Base-by-base conservation (phyloP, 1,140 invertebrate species). In the Rhopalosiphum padi region DNA sequence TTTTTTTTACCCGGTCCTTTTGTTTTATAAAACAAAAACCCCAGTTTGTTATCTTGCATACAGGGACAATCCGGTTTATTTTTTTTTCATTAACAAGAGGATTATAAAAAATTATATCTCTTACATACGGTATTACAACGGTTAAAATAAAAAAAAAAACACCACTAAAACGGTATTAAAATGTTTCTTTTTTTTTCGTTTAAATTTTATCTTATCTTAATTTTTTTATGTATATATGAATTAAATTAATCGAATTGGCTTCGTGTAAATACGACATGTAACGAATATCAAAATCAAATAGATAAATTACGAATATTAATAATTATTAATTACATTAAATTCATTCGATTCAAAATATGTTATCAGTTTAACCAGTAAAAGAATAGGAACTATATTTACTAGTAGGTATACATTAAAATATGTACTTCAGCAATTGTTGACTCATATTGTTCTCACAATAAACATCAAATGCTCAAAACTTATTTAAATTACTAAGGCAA, bases 21-120 rank as follows among this genome's bases (percentile, higher is more conserved):
- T 92, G 91, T 93, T 93, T 93, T 93, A 93, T 37, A 15, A n/a
- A 85, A 85, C 15, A 41, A 11, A 85, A 53, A 48, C 91, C n/a
- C 91, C 82, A 43, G 77, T 48, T 55, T 21, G 82, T 55, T 86
- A 86, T 83, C 43, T 51, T 30, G 53, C 43, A 53, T 25, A 37
- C 82, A 48, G 82, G 91, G 91, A 93, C 46, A 85, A 93, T 93
- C 91, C 91, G 91, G 82, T 93, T 86, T 51, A 22, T 82, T 82
- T 92, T 51, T 90, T 92, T 92, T 93, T 93, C 77, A 37, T 92
- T 48, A 82, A 92, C 77, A 55, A 51, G 68, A 92, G 60, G 51
- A 51, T 92, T 51, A 92, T 51, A 92, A 92, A 91, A 91, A 77
- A 82, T 35, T 48, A 15, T 91, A 91, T 51, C 41, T 91, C 48